Base-by-base conservation (phyloP, 2,113 vertebrate species). In the Electrona antarctica region DNA sequence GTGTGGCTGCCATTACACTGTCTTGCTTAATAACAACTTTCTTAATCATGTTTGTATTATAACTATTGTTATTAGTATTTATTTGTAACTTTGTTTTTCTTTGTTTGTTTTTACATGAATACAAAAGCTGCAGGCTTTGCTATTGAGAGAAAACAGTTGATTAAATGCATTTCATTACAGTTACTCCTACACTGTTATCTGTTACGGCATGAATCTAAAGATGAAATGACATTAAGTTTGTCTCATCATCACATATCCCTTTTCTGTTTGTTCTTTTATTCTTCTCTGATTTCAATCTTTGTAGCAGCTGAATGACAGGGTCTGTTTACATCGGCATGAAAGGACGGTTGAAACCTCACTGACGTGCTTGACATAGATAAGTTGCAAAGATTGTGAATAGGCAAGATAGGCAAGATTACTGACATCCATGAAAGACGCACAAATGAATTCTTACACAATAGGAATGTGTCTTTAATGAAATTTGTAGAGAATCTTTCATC, bases 401-500 rank as follows among this genome's bases (percentile, higher is more conserved):
- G 93, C 91, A 87, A 80, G 83, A 87, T 81, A 93, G 93, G 94
- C 93, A 91, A 94, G 93, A 94, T 93, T 92, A 92, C 91, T 84
- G 92, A 92, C 94, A 94, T 88, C 92, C 92, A 90, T 89, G 92
- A 91, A 91, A 95, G 94, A 94, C 90, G 93, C 91, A 91, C 94
- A 95, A 95, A 95, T 90, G 94, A 91, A 93, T 93, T 93, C 51
- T 93, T 94, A 90, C 94, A 94, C 94, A 94, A 92, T 92, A 92
- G 93, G 92, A 94, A 94, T 94, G 92, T 88, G 90, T 89, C 94
- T 95, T 95, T 96, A 96, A 96, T 95, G 95, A 94, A 95, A 96
- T 96, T 94, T 93, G 87, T 60, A 94, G 94, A 92, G 95, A 96
- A 96, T 95, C 94, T 95, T 95, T 96, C 95, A 95, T 96, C 95